Base-by-base conservation (phyloP, 2,797 vertebrate genomes). In the Mus minutoides region DNA sequence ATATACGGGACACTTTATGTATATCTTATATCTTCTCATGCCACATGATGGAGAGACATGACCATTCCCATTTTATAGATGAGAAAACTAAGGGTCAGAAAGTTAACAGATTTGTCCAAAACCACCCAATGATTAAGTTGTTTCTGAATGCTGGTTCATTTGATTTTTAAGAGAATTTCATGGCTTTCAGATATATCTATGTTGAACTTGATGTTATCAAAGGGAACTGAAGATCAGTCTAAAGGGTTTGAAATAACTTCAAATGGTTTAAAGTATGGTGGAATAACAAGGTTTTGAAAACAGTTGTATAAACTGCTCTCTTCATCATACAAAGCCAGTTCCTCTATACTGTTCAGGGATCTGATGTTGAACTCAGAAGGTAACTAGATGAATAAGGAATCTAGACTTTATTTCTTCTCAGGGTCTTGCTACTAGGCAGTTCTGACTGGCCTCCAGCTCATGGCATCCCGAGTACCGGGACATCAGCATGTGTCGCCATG, bases 1-100 rank as follows among this genome's bases (percentile, higher is more conserved):
- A 1, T 6, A 1, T 2, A 3, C 1, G 46, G 19, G n/a, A n/a
- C 0, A 4, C 37, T 9, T n/a, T n/a, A 14, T 8, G 9, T 8
- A 0, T 31, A 3, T 24, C 22, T 22, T 14, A 0, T 17, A 2
- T 24, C 22, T 34, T 22, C 4, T 16, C 2, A 1, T 26, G n/a
- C 31, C 24, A 12, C 0, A 6, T 0, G 17, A 22, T 14, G 19
- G 37, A 79, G 75, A 19, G 29, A 31, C 3, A 4, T 0, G 11
- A 34, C 24, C 13, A 2, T 7, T 40, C n/a, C 56, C 87, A 43
- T 69, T 19, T 77, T n/a, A 69, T 0, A 91, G 73, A 56, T 7
- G 24, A 77, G 12, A 89, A 94, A 52, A 67, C 89, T 1, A 26
- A 92, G 4, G 19, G 0, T 43, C 31, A 3, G 1, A 29, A 13